phyloP scores from a whole-genome alignment of 2,113 vertebrate genomes.

The Vidua chalybeata region DNA sequence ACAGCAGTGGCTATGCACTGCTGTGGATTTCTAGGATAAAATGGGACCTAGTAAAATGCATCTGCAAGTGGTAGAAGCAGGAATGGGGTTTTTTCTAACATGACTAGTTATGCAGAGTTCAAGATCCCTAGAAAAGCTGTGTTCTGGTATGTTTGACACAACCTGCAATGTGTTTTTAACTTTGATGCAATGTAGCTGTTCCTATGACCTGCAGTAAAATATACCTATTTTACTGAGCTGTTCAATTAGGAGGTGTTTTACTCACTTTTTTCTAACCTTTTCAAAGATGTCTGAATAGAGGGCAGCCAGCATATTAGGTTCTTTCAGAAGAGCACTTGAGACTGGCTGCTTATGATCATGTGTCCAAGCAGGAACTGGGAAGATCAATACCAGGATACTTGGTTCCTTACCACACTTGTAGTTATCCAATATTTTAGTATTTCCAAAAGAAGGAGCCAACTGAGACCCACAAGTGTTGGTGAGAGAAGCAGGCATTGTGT shows the following conservation, averaged over 20 bases:
- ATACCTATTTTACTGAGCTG: neutral
- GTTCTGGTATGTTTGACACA: neutral
- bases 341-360: neutral
- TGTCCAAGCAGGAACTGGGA: neutral
- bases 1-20: neutral
- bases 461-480: neutral
- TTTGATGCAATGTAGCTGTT: neutral
- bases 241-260: neutral
- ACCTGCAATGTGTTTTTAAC: neutral
- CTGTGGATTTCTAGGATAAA: conserved; percentile 3
- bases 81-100: neutral
- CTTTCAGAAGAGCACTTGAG: neutral
- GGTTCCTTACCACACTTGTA: neutral
- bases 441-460: neutral
- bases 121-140: neutral
- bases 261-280: neutral
- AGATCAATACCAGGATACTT: neutral
- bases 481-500: neutral
- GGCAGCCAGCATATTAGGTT: neutral
- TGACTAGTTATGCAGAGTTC: neutral
- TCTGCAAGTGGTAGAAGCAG: neutral
- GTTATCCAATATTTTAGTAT: neutral
- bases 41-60: neutral
- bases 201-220: neutral
- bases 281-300: neutral